Base-by-base conservation (phyloP, 2,797 vertebrate species). In the Fistularia tabacaria region DNA sequence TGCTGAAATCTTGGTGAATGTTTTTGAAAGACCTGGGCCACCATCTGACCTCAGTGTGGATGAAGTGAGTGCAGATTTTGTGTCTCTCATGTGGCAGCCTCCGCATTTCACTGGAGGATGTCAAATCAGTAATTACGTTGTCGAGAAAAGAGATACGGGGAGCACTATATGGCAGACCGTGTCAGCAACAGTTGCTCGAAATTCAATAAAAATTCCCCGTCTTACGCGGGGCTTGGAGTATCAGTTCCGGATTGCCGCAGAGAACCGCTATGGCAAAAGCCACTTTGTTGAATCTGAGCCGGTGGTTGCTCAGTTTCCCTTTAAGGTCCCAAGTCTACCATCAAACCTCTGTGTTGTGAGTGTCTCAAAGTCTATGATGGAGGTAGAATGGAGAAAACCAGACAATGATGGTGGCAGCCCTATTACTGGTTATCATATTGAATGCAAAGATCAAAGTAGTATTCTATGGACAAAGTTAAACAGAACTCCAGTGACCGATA, bases 211-310 rank as follows among this genome's bases (percentile, higher is more conserved):
- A 91, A 90, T 97, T 74, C 74, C 84, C 46, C 93, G 93, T 47
- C 86, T 99, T 43, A 90, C 78, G 75, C 94, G 94, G 74, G 94
- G 96, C 53, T 91, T 84, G 66, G 97, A 99, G 70, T 99, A 99
- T 89, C 95, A 95, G 71, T 98, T 99, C 88, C 94, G 93, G 62
- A 82, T 99, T 62, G 93, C 92, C 79, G 92, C 97, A 79, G 97
- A 99, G 87, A 99, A 99, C 81, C 93, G 96, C 62, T 97, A 96
- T 40, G 97, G 97, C 36, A 98, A 91, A 80, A 99, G 97, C 51
- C 86, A 85, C 43, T 94, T 92, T 15, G 71, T 84, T 47, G 94
- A 96, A 62, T 94, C 94, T 57, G 65, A 93, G 58, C 73, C 88
- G 68, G 73, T 97, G 77, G 85, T 97, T 80, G 96, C 95, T 62